Evolutionary conservation across 1,140 invertebrate species (phyloP), one percentile per base, ranked within the genome.

Genomic region (Drosophila pruinosa): DNA sequence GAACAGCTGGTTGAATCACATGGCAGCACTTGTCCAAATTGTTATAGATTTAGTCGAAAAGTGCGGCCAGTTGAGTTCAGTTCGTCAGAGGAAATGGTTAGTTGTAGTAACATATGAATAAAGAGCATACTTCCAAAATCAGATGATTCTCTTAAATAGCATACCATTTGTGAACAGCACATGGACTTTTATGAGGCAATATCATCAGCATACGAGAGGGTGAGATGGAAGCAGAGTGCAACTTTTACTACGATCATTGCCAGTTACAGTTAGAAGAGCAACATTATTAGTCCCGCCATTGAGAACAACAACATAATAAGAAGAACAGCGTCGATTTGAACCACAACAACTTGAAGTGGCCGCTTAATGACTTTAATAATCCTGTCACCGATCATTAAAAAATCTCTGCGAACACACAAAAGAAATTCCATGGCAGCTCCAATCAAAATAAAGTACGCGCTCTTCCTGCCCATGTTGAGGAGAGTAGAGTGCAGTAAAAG

Each of bases 381-480:
- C 83, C 82, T 88, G 82, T 88, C 82, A 89, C 78, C 82, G 82
- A 88, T 88, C 82, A 89, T 88, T 88, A 88, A 88, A 88, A 88
- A 88, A 88, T 82, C 78, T 88, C 45, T 72, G 57, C 54, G 71
- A 78, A 88, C 83, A 88, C 75, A 88, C 82, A 88, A 88, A 88
- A 88, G 83, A 88, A 88, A 88, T 88, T 88, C 82, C 82, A 76
- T 89, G 82, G 83, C 83, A 88, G 82, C 78, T 88, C 88, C 82
- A 88, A 88, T 88, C 82, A 89, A 88, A 88, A 88, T 88, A 88
- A 88, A 88, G 78, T 88, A 88, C 78, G 54, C 68, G 75, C 82
- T 89, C 82, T 78, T 88, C 83, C 78, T 88, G 82, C 74, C 85
- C 57, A 53, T 6, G 15, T 15, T 21, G 4, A 3, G 0, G 34